A percentile compares a stretch with the other conserved stretches of the same genome.
Conservation (phyloP, 2,888 invertebrate genomes). For the Masnerella sp. region DNA sequence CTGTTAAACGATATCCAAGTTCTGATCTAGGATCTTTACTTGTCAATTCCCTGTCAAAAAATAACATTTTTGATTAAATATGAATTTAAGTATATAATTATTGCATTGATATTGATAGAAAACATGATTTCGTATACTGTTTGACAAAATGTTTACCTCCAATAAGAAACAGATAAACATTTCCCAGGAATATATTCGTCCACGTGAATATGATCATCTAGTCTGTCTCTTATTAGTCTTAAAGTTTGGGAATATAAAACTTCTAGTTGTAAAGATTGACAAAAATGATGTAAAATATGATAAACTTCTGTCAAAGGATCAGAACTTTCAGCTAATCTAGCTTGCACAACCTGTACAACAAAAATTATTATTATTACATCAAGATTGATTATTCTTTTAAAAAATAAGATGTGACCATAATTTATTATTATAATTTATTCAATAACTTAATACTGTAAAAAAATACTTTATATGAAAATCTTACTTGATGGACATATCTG, state of each 20-base stretch:
- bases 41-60: slow-evolving; percentile 79
- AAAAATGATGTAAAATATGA: slow-evolving; percentile 92
- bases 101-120: slow-evolving; percentile 40
- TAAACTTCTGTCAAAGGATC: slow-evolving; percentile 90
- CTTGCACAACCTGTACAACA: slow-evolving; percentile 85
- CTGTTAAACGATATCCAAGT: slow-evolving; percentile 90
- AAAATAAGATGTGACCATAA: too few relatives aligned
- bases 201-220: slow-evolving; percentile 92
- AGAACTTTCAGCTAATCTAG: slow-evolving; percentile 88
- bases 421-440: too few relatives aligned
- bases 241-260: slow-evolving; percentile 92
- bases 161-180: slow-evolving; percentile 94
- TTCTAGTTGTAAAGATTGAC: slow-evolving; percentile 92
- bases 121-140: slow-evolving; percentile 24
- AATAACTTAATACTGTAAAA: not conserved
- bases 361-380: not conserved
- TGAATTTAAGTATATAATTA: slow-evolving; percentile 39
- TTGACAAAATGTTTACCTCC: slow-evolving; percentile 84
- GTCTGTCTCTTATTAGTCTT: slow-evolving; percentile 90
- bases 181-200: slow-evolving; percentile 95
- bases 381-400: not conserved
- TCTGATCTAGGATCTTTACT: slow-evolving; percentile 88
- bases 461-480: not conserved
- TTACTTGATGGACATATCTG: slow-evolving; percentile 91
- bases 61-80: not conserved